These are phyloP conservation scores for Sepiola atlantica DNA, from an alignment of 2,888 invertebrate genomes.

Conservation along the genomic window DNA sequence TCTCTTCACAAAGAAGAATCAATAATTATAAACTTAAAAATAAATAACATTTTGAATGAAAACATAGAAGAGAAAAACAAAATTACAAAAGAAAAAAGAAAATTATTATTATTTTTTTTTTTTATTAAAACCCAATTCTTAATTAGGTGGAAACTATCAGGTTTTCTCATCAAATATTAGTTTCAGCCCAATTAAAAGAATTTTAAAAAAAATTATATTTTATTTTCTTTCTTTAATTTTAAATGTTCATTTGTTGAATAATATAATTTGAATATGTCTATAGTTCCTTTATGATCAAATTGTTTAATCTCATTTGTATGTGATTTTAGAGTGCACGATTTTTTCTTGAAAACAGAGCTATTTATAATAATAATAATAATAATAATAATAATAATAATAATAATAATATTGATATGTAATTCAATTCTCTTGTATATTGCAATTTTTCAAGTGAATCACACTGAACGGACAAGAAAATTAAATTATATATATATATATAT, in stretches of 20 bases:
- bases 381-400: too few relatives aligned
- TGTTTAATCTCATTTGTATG: not conserved
- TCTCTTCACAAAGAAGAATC: not conserved
- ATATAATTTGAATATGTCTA: not conserved
- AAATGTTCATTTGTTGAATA: too few relatives aligned
- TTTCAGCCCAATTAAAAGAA: not conserved
- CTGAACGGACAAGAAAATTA: too few relatives aligned
- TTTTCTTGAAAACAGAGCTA: too few relatives aligned
- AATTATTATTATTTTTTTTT: too few relatives aligned
- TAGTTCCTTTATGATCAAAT: not conserved
- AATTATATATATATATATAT: too few relatives aligned
- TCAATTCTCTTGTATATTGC: too few relatives aligned
- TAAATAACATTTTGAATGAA: not conserved
- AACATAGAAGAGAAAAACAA: not conserved
- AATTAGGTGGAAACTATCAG: not conserved
- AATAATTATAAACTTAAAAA: not conserved
- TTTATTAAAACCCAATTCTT: not conserved
- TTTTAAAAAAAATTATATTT: not conserved
- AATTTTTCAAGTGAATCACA: too few relatives aligned
- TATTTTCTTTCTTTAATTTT: not conserved
- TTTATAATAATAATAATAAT: too few relatives aligned
- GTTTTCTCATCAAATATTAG: slow-evolving; percentile 14
- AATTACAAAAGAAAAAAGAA: too few relatives aligned
- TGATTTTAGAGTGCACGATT: too few relatives aligned
- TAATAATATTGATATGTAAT: too few relatives aligned